Evolutionary conservation across 2,113 vertebrate species (phyloP).

Genomic region (Arizona elegans): DNA sequence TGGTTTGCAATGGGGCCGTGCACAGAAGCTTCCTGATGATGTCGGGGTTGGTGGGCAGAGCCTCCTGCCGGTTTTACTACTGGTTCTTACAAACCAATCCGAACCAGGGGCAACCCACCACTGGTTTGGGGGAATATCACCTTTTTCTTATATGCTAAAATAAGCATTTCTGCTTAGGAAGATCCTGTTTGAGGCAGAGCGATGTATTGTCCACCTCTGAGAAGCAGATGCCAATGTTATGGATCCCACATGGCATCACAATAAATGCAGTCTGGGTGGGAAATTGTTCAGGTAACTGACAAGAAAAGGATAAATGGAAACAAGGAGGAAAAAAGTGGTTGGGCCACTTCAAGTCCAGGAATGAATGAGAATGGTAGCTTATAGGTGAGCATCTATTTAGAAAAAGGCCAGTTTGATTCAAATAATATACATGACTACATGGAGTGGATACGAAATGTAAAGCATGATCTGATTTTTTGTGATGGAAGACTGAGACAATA

Average conservation of each 20-base stretch:
- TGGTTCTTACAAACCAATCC: too few species aligned
- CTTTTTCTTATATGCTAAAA: not conserved
- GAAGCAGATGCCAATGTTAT: not conserved
- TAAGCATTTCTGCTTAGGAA: not conserved
- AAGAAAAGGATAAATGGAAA: not conserved
- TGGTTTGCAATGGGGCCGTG: too few species aligned
- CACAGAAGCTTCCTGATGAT: too few species aligned
- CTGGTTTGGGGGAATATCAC: not conserved
- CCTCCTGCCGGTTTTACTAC: too few species aligned
- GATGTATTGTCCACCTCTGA: not conserved
- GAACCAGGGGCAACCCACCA: too few species aligned
- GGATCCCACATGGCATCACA: not conserved
- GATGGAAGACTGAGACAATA: not conserved
- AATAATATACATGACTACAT: not conserved
- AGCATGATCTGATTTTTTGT: not conserved
- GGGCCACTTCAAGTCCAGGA: not conserved
- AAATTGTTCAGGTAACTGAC: not conserved
- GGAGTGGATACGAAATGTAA: not conserved
- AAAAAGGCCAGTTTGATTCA: not conserved
- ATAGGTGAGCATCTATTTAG: not conserved
- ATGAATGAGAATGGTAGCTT: not conserved
- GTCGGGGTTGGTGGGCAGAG: too few species aligned
- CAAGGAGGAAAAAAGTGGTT: not conserved
- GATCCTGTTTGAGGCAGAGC: not conserved
- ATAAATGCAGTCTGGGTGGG: not conserved